phyloP scores from a whole-genome alignment of 2,888 invertebrate species.

The Tanytarsus gracilentus region DNA sequence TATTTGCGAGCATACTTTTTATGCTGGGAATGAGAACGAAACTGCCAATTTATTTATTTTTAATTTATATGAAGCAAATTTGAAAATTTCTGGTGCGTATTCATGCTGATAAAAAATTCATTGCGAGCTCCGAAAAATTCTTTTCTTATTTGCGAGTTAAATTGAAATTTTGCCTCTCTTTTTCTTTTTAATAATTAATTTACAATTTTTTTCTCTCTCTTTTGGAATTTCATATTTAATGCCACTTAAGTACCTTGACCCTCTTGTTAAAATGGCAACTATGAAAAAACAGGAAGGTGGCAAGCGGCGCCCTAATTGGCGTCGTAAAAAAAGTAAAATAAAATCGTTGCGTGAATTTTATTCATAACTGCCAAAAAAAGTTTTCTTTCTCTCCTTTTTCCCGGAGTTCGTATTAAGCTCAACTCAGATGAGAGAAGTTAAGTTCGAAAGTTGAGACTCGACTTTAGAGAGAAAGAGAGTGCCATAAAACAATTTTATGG shows the following conservation, averaged over 20 bases:
- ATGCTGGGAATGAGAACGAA: neutral
- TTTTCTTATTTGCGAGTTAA: no score
- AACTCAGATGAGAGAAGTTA: no score
- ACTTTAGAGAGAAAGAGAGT: no score
- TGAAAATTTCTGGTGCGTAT: neutral
- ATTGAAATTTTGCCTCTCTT: no score
- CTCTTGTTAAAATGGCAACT: no score
- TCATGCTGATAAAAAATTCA: slow-evolving; percentile 6
- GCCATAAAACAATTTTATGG: slow-evolving; percentile 4
- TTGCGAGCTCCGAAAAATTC: neutral
- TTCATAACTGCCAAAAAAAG: slow-evolving; percentile 1
- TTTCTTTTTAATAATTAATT: no score
- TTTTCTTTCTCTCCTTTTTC: neutral
- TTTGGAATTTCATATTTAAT: no score
- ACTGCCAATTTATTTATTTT: neutral
- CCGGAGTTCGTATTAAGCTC: no score
- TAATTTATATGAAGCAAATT: neutral
- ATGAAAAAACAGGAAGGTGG: neutral
- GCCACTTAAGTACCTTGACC: no score
- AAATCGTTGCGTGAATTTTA: slow-evolving; percentile 2
- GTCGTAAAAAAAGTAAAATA: neutral
- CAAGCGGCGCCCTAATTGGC: neutral
- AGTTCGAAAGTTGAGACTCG: no score
- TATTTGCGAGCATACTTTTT: neutral
- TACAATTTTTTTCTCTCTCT: no score